Percentiles rank a stretch among this genome's conserved stretches.
Conservation (phyloP, 2,888 invertebrate species). For the Drosophila nr. perissopoda region DNA sequence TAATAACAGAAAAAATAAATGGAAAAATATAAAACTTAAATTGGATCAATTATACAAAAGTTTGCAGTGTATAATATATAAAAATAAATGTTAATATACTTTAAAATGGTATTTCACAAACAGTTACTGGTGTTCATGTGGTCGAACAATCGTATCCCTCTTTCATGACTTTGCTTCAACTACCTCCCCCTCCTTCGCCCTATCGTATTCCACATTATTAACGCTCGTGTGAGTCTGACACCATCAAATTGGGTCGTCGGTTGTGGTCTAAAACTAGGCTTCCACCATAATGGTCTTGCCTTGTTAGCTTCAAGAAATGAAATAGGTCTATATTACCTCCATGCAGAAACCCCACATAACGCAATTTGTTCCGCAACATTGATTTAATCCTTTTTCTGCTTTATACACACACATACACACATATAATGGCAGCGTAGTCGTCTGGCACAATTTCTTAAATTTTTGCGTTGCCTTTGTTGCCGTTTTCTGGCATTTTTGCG, state of each 20-base stretch:
- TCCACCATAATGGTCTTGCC: constrained; percentile 61
- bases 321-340: constrained; percentile 68
- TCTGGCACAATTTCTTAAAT: constrained; percentile 70
- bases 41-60: constrained; percentile 1
- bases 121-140: constrained; percentile 30
- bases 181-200: background rate
- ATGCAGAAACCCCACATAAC: constrained; percentile 52
- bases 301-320: constrained; percentile 68
- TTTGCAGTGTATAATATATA: background rate
- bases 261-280: constrained; percentile 52
- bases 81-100: background rate
- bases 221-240: constrained; percentile 78
- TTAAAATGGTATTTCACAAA: constrained; percentile 16
- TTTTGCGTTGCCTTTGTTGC: constrained; percentile 66
- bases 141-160: constrained; percentile 16
- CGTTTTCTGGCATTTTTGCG: constrained; percentile 67
- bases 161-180: constrained; percentile 17
- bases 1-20: background rate
- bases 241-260: constrained; percentile 75
- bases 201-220: constrained; percentile 59
- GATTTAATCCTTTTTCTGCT: constrained; percentile 76
- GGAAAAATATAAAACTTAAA: constrained; percentile 1
- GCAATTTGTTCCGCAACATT: constrained; percentile 78
- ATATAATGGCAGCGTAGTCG: constrained; percentile 29
- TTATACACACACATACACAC: constrained; percentile 29